These are phyloP conservation scores for Zapornia atra DNA, from an alignment of 2,113 vertebrate genomes.

Conservation along the genomic window DNA sequence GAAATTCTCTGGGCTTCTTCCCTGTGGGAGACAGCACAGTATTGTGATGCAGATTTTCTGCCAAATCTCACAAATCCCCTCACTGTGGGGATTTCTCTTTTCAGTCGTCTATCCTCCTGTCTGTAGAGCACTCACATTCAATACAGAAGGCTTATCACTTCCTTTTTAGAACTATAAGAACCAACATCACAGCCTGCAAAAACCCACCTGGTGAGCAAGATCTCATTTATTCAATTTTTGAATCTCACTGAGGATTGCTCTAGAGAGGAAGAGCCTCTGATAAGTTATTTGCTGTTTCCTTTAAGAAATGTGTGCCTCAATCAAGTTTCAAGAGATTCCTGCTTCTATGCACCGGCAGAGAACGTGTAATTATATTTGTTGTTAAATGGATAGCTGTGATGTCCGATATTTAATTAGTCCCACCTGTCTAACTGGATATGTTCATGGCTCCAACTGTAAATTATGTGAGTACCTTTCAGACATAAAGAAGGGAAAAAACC, in stretches of 20 bases:
- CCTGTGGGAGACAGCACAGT: slow-evolving; percentile 28
- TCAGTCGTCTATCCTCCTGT: slow-evolving; percentile 33
- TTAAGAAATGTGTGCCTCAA: slow-evolving; percentile 4
- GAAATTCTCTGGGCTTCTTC: slow-evolving; percentile 32
- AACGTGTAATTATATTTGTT: slow-evolving; percentile 39
- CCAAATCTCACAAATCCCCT: slow-evolving; percentile 64
- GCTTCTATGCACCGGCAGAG: not conserved
- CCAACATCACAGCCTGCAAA: slow-evolving; percentile 48
- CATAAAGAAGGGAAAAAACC: not conserved
- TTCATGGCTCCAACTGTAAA: not conserved
- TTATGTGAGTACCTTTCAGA: not conserved
- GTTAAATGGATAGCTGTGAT: slow-evolving; percentile 31
- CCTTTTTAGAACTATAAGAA: slow-evolving; percentile 63
- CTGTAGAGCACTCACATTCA: slow-evolving; percentile 57
- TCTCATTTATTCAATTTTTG: slow-evolving; percentile 21
- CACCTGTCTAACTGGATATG: not conserved
- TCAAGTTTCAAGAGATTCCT: slow-evolving; percentile 17
- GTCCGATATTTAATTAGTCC: slow-evolving; percentile 22
- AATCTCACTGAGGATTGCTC: slow-evolving; percentile 37
- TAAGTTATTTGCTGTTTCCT: slow-evolving; percentile 49
- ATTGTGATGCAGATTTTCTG: slow-evolving; percentile 71
- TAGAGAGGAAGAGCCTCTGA: slow-evolving; percentile 12
- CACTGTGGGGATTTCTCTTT: slow-evolving; percentile 64
- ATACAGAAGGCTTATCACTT: slow-evolving; percentile 55
- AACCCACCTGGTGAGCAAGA: slow-evolving; percentile 45